Evolutionary conservation across 1,140 invertebrate species (phyloP).

Genomic region (Galleria mellonella): DNA sequence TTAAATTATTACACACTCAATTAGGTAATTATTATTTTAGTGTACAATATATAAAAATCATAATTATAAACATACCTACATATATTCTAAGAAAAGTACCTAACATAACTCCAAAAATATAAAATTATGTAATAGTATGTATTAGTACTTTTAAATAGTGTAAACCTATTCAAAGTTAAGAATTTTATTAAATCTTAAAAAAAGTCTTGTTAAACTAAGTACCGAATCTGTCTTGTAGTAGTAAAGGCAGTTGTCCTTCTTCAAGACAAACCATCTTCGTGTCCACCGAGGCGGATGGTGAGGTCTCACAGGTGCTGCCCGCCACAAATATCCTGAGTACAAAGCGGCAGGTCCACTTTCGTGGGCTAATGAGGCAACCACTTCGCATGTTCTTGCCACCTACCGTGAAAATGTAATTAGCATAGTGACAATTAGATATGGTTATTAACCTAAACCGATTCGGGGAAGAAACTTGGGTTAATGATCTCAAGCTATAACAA

Average conservation of each 20-base stretch:
- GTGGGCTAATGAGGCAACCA: conserved; percentile 79
- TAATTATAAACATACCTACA: too few species aligned
- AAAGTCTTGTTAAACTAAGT: conserved; percentile 45
- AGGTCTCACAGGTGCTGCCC: conserved; percentile 74
- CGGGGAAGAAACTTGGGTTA: too few species aligned
- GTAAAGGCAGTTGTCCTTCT: conserved; percentile 94
- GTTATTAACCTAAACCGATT: too few species aligned
- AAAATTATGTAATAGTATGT: too few species aligned
- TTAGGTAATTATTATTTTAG: too few species aligned
- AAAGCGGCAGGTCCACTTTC: conserved; percentile 78
- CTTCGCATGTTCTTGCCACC: conserved; percentile 89
- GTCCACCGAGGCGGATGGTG: conserved; percentile 84
- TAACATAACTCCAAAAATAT: too few species aligned
- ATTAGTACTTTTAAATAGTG: too few species aligned
- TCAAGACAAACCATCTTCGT: conserved; percentile 91
- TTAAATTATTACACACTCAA: too few species aligned
- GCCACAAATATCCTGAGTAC: conserved; percentile 87
- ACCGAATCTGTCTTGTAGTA: conserved; percentile 94
- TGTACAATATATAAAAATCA: too few species aligned
- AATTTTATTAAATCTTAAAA: not conserved
- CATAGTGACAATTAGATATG: too few species aligned
- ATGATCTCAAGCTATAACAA: conserved; percentile 2
- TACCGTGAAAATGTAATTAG: conserved; percentile 11
- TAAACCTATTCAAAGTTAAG: too few species aligned
- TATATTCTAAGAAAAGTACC: too few species aligned